Conservation (phyloP, 2,797 vertebrate species). For the Urosaurus nigricauda region DNA sequence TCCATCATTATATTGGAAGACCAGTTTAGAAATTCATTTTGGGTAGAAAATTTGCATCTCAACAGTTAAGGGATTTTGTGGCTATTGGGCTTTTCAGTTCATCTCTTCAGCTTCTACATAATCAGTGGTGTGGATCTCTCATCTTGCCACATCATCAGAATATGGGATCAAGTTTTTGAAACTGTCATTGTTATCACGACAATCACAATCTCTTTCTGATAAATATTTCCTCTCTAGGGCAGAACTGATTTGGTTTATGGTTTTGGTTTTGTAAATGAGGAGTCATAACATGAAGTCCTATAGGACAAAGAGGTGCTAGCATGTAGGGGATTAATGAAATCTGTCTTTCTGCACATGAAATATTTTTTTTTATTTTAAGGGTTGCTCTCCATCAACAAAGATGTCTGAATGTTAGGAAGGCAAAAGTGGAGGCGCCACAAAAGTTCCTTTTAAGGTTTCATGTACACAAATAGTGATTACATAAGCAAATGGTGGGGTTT, state of each 20-base stretch:
- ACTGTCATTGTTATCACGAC: neutral
- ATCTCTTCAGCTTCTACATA: neutral
- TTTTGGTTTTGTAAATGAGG: neutral
- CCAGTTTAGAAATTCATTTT: neutral
- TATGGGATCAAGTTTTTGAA: neutral
- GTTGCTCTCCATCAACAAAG: neutral
- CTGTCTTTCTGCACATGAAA: neutral
- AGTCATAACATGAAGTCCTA: neutral
- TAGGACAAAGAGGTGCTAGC: neutral
- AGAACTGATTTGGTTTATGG: neutral
- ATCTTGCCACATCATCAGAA: neutral
- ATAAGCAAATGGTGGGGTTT: neutral
- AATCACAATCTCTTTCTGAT: neutral
- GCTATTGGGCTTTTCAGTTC: neutral
- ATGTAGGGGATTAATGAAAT: neutral
- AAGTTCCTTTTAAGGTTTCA: neutral
- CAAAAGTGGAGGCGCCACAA: neutral
- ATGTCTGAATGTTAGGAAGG: neutral
- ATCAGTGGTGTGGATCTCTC: neutral
- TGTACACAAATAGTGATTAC: neutral
- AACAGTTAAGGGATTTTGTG: neutral
- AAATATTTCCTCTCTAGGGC: neutral
- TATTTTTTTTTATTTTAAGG: neutral
- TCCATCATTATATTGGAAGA: slow-evolving; percentile 7
- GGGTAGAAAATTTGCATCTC: slow-evolving; percentile 4